A percentile compares a stretch with the other conserved stretches of the same genome.
phyloP scores from a whole-genome alignment of 1,140 invertebrate genomes.

The Ptiloglossa arizonensis region DNA sequence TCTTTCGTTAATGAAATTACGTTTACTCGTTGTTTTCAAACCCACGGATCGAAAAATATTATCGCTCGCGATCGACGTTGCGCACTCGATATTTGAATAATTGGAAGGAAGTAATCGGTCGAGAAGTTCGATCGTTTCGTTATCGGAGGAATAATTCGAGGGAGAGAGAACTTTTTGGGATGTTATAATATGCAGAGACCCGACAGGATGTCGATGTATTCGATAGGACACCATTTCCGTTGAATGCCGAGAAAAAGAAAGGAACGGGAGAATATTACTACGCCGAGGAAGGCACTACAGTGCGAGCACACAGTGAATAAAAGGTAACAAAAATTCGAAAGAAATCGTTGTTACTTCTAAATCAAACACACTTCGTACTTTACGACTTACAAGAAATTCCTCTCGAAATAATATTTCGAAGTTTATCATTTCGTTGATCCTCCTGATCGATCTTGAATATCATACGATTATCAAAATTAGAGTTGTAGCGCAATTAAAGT shows the following conservation, averaged over 20 bases:
- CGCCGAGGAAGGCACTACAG: no score
- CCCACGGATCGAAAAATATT: no score
- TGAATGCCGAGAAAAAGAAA: neutral
- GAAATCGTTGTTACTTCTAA: no score
- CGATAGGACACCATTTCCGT: neutral
- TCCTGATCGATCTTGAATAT: no score
- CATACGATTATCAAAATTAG: no score
- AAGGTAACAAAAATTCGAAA: neutral
- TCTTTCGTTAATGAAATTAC: neutral
- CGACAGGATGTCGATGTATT: slow-evolving; percentile 10
- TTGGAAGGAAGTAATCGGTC: neutral
- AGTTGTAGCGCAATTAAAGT: no score
- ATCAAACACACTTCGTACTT: no score
- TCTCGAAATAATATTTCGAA: no score
- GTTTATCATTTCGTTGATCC: no score
- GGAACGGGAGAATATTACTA: neutral
- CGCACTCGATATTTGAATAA: neutral
- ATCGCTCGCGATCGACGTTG: no score
- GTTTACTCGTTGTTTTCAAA: no score
- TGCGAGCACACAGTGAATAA: neutral
- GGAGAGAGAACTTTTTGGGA: neutral
- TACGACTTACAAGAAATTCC: no score
- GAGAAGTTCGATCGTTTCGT: neutral
- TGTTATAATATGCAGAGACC: neutral
- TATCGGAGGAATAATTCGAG: neutral